A percentile compares a stretch with the other conserved stretches of the same genome.
These are phyloP conservation scores for Petromus typicus DNA, from an alignment of 2,113 vertebrate species.

Conservation along the genomic window DNA sequence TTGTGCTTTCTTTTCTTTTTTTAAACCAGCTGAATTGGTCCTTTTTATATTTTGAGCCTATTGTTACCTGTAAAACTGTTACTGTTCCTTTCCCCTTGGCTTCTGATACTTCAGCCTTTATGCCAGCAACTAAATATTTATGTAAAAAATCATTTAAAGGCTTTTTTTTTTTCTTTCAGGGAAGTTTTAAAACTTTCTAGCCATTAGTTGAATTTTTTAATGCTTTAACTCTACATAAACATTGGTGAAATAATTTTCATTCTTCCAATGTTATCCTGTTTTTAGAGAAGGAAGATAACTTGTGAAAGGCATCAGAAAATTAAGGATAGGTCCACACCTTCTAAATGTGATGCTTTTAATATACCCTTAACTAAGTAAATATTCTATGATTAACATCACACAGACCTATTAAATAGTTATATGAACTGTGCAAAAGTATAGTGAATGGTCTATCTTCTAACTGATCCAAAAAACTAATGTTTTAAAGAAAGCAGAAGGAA, in stretches of 20 bases:
- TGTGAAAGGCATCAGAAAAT: conserved; percentile 44
- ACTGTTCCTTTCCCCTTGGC: conserved; percentile 78
- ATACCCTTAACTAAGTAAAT: not conserved
- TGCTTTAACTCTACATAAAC: conserved; percentile 13
- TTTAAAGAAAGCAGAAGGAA: not conserved
- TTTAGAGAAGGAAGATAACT: conserved; percentile 49
- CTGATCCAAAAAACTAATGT: not conserved
- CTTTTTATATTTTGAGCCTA: conserved; percentile 85
- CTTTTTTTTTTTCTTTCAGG: conserved; percentile 56
- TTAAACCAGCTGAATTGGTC: conserved; percentile 85
- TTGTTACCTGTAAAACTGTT: conserved; percentile 86
- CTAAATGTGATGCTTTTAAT: not conserved
- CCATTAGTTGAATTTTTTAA: not conserved
- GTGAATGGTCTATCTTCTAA: not conserved
- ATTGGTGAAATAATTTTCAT: conserved; percentile 52
- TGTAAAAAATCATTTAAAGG: conserved; percentile 80
- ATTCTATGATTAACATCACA: not conserved
- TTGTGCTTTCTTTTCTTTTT: conserved; percentile 88
- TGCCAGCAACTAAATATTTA: conserved; percentile 83
- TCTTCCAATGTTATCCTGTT: conserved; percentile 50
- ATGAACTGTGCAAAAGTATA: not conserved
- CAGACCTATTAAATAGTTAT: not conserved
- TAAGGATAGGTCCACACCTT: not conserved
- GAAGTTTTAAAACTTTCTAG: conserved; percentile 68
- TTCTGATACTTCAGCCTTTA: conserved; percentile 80